These are phyloP conservation scores for Aethes cnicana DNA, from an alignment of 2,888 invertebrate genomes.

Conservation along the genomic window DNA sequence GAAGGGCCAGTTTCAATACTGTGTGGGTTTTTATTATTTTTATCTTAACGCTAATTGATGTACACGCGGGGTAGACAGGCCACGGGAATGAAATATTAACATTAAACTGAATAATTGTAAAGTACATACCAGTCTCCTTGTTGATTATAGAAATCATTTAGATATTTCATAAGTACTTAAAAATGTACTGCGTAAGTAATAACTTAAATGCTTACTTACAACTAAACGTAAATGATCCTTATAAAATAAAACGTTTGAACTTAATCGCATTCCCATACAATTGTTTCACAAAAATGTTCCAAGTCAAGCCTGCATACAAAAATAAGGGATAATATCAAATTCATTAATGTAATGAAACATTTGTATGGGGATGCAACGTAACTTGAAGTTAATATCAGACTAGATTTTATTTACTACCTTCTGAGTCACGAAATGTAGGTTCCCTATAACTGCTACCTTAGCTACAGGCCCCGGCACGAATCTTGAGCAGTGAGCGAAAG, in stretches of 20 bases:
- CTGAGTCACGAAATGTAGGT: constrained; percentile 59
- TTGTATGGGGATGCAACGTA: constrained; percentile 58
- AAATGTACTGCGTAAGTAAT: constrained; percentile 60
- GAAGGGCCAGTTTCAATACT: constrained; percentile 73
- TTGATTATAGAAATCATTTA: constrained; percentile 68
- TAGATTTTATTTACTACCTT: constrained; percentile 67
- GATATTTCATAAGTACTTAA: constrained; percentile 67
- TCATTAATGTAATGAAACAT: constrained; percentile 30
- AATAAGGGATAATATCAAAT: neutral
- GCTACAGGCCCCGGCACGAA: constrained; percentile 14
- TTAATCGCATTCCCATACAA: constrained; percentile 57
- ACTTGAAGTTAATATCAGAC: constrained; percentile 61
- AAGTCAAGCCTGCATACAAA: neutral
- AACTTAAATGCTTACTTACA: constrained; percentile 78
- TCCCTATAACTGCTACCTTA: constrained; percentile 37
- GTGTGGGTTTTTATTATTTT: constrained; percentile 73
- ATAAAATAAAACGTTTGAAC: constrained; percentile 56
- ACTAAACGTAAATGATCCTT: constrained; percentile 46
- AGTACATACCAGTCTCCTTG: constrained; percentile 80
- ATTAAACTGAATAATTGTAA: constrained; percentile 56
- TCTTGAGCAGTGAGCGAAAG: too few relatives aligned
- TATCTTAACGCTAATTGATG: constrained; percentile 55
- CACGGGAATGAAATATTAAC: constrained; percentile 73
- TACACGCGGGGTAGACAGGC: constrained; percentile 53
- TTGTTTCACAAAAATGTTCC: constrained; percentile 27